phyloP scores from a whole-genome alignment of 2,113 vertebrate genomes.

The Apteryx mantelli region DNA sequence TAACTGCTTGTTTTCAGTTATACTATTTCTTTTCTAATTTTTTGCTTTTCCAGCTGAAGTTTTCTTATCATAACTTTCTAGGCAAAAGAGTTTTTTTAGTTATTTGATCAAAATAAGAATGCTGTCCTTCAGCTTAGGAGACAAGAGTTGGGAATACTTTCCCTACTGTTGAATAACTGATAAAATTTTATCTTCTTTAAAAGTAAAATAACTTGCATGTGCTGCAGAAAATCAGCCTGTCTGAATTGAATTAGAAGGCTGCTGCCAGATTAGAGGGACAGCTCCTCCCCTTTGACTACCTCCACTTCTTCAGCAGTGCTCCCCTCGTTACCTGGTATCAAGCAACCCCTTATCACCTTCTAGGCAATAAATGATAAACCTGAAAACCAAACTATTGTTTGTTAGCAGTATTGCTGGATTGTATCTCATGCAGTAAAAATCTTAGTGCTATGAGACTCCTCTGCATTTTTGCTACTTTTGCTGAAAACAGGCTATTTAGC shows the following conservation, averaged over 20 bases:
- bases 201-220: not conserved
- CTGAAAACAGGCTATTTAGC: not conserved
- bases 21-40: not conserved
- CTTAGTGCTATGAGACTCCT: not conserved
- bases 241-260: not conserved
- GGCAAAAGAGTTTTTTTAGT: not conserved
- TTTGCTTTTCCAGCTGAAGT: not conserved
- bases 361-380: fast-evolving
- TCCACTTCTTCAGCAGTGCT: not conserved
- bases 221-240: not conserved
- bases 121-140: not conserved
- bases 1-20: not conserved
- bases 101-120: not conserved
- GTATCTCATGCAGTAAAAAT: not conserved
- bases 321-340: not conserved
- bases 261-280: not conserved
- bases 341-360: not conserved
- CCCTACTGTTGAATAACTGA: not conserved
- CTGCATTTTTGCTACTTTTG: not conserved
- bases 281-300: not conserved
- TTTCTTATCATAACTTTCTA: not conserved
- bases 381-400: not conserved
- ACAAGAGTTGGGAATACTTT: not conserved
- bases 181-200: not conserved
- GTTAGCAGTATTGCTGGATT: not conserved